Evolutionary conservation across 2,888 invertebrate species (phyloP).

Genomic region (Cantharis flavilabris): DNA sequence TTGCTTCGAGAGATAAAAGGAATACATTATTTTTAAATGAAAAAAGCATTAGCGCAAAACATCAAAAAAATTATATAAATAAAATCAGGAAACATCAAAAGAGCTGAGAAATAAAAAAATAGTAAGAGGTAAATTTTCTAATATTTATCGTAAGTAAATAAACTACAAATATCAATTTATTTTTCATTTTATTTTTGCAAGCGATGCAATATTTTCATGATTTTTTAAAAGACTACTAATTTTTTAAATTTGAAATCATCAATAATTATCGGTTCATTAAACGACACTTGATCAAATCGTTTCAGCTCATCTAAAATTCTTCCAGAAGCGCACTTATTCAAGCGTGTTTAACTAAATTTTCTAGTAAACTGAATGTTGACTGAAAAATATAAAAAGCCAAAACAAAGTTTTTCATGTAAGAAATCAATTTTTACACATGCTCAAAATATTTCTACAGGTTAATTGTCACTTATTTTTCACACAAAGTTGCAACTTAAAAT

Average conservation of each 20-base stretch:
- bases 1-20: background rate
- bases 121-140: background rate
- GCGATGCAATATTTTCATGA: background rate
- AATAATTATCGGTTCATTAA: background rate
- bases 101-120: background rate
- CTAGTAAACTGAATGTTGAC: background rate
- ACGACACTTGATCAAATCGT: background rate
- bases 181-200: background rate
- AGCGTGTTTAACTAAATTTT: conserved; percentile 9
- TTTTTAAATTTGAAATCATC: background rate
- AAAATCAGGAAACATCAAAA: background rate
- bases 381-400: conserved; percentile 6
- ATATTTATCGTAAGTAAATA: background rate
- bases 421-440: background rate
- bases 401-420: background rate
- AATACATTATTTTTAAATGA: background rate
- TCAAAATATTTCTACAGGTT: background rate
- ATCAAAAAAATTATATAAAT: background rate
- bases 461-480: background rate
- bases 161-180: too few relatives aligned
- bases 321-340: background rate
- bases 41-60: background rate
- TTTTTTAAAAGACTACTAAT: background rate
- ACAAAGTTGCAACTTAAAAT: background rate
- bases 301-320: background rate